Evolutionary conservation across 2,797 vertebrate genomes (phyloP).

Genomic region (Sebastes trivittatus): DNA sequence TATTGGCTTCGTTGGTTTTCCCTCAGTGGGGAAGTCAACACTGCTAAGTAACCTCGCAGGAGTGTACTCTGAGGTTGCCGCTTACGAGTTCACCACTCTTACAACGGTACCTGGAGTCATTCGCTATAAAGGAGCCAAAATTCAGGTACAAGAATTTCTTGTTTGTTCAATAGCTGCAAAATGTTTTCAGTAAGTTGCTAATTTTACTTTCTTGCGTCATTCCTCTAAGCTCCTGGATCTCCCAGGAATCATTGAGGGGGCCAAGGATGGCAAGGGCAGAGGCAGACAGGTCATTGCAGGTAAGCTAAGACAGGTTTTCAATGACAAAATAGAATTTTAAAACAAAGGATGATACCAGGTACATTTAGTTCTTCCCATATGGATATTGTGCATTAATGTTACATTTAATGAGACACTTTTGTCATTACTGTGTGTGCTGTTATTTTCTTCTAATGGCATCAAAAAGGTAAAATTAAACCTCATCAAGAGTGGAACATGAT

Average conservation of each 20-base stretch:
- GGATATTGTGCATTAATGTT: not conserved
- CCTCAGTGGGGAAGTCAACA: constrained; percentile 97
- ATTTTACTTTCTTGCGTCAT: not conserved
- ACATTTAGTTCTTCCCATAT: not conserved
- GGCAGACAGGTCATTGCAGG: constrained; percentile 98
- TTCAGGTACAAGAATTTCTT: constrained; percentile 85
- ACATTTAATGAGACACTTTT: not conserved
- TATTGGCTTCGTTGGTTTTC: constrained; percentile 97
- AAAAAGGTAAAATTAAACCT: not conserved
- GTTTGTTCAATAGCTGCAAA: not conserved
- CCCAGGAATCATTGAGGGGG: constrained; percentile 97
- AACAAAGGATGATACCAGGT: not conserved
- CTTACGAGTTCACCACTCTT: constrained; percentile 97
- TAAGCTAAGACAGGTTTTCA: constrained; percentile 54
- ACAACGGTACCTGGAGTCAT: constrained; percentile 98
- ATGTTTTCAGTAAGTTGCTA: not conserved
- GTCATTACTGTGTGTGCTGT: not conserved
- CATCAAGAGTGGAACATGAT: not conserved
- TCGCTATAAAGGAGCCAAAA: constrained; percentile 98
- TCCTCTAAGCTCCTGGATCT: constrained; percentile 91
- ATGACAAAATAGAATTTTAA: not conserved
- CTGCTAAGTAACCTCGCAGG: constrained; percentile 97
- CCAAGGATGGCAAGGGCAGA: constrained; percentile 98
- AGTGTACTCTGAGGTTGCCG: constrained; percentile 97
- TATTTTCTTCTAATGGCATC: not conserved